Conservation (phyloP, 2,113 vertebrate genomes). For the Tragulus kanchil region DNA sequence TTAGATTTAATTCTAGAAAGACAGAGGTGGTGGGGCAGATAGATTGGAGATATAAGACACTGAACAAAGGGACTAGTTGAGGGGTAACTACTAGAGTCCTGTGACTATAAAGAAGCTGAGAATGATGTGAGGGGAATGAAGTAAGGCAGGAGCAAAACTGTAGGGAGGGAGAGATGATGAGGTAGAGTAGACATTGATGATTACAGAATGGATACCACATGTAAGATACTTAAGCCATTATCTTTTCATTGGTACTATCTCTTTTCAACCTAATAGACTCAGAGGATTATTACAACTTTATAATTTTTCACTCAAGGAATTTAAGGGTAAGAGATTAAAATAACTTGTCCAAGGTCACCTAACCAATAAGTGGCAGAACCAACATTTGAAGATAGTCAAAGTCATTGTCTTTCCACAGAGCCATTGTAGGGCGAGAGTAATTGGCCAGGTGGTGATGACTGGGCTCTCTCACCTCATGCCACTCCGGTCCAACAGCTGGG, state of each 20-base stretch:
- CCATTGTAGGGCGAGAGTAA: neutral
- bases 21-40: neutral
- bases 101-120: neutral
- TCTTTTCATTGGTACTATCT: neutral
- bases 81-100: too few species aligned
- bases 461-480: neutral
- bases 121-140: neutral
- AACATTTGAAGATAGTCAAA: neutral
- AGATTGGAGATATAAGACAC: neutral
- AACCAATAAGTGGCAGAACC: neutral
- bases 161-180: neutral
- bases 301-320: neutral
- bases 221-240: neutral
- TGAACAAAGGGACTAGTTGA: neutral
- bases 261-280: neutral
- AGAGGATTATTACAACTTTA: neutral
- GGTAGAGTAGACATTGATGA: neutral
- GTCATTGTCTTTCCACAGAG: neutral
- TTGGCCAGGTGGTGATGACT: neutral
- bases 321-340: neutral
- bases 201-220: too few species aligned
- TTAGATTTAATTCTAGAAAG: slow-evolving; percentile 1
- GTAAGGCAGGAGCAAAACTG: accelerated
- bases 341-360: neutral
- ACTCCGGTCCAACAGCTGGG: neutral